Base-by-base conservation (phyloP, 64 coral and sea anemone genomes). In the Orbicella faveolata region DNA sequence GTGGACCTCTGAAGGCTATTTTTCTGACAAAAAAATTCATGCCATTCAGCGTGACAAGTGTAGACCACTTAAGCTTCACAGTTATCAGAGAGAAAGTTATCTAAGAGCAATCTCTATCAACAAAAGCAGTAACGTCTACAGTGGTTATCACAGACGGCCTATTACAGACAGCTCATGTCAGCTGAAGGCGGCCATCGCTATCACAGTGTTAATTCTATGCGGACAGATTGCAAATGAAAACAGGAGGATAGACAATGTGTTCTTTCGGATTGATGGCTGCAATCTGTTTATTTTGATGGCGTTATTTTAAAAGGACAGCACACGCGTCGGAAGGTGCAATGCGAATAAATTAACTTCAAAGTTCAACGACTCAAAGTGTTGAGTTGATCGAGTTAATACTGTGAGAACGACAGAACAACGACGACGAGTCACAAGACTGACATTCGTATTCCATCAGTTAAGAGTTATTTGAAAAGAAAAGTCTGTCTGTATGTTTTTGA, bases 191-290 rank as follows among this genome's bases (percentile, higher is more conserved):
- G 80, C 59, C 13, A 19, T 83, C 5, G 80, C 80, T 4, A 34
- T 67, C 7, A 21, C 36, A 2, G 61, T 83, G 13, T 21, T 83
- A 64, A 66, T 66, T 19, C 17, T 83, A 6, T 83, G 80, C 36
- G 80, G 80, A 19, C 5, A 34, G 65, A 25, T 83, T 20, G 55
- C 80, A 83, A 20, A 83, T 83, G 80, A 83, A 36, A 83, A 83
- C 80, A 39, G 62, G 80, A 67, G 80, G 80, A 13, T 83, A 66
- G 20, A 83, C 80, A 0, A 83, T 83, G 80, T 83, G 61, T 67
- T 18, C 57, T 19, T 61, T 83, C 10, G 80, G 80, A 83, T 12
- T 83, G 15, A 7, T 83, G 3, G 63, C 61, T 68, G 34, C 33
- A 62, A 34, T 83, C 18, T 83, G 80, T 44, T 83, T 83, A 11